Evolutionary conservation across 2,797 vertebrate genomes (phyloP).

Genomic region (Octomys mimax): DNA sequence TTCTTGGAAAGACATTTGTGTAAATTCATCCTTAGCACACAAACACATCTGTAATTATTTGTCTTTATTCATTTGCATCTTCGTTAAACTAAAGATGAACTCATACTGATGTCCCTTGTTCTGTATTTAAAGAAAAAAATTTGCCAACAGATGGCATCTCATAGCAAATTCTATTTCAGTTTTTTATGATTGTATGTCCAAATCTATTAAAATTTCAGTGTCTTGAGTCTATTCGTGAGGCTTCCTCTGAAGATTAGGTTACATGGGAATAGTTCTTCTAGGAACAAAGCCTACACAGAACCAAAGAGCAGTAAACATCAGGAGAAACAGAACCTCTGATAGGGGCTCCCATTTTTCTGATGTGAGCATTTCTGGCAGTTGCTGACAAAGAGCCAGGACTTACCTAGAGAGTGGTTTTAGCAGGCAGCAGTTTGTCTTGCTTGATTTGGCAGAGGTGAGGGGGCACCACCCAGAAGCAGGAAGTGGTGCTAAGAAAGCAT

Average conservation of each 20-base stretch:
- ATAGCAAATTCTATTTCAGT: conserved; percentile 40
- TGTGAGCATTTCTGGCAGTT: not conserved
- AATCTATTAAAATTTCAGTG: not conserved
- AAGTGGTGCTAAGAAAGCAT: not conserved
- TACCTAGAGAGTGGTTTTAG: not conserved
- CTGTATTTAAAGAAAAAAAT: conserved; percentile 42
- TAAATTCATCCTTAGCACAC: not conserved
- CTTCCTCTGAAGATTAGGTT: not conserved
- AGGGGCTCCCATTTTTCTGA: not conserved
- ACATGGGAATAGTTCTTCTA: not conserved
- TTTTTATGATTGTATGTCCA: conserved; percentile 44
- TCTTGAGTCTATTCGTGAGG: not conserved
- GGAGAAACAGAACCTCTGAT: not conserved
- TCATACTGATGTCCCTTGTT: conserved; percentile 21
- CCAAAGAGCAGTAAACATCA: not conserved
- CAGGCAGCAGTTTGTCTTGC: not conserved
- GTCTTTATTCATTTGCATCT: not conserved
- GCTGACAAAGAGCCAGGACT: not conserved
- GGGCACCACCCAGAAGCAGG: not conserved
- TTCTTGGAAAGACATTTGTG: not conserved
- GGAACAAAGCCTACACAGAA: not conserved
- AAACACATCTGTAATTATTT: not conserved
- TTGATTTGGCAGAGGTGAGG: not conserved
- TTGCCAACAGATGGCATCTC: conserved; percentile 59
- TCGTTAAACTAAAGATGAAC: conserved; percentile 15